A percentile compares a stretch with the other conserved stretches of the same genome.
phyloP scores from a whole-genome alignment of 2,113 vertebrate genomes.

The Myiagra hebetior region DNA sequence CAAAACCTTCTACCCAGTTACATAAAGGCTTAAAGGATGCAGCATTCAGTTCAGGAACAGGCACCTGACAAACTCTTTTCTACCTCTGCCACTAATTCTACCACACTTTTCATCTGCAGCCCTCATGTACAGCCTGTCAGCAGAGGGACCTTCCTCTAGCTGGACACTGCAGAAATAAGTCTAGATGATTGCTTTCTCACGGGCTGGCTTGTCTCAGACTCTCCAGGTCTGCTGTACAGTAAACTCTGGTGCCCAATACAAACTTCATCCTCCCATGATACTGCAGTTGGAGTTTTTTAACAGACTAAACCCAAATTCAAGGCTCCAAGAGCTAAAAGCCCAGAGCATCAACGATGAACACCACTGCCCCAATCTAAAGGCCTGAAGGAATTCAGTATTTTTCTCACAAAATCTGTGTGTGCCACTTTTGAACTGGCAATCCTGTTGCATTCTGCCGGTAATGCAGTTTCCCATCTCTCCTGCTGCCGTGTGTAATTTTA shows the following conservation, averaged over 20 bases:
- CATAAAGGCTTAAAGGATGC: not conserved
- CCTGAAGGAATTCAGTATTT: not conserved
- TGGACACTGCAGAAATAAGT: not conserved
- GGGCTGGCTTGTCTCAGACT: not conserved
- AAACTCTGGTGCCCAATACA: not conserved
- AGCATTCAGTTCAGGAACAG: not conserved
- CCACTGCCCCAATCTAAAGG: not conserved
- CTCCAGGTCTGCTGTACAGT: not conserved
- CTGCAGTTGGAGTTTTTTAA: not conserved
- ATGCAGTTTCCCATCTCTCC: not conserved
- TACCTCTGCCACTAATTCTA: not conserved
- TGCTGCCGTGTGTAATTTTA: not conserved
- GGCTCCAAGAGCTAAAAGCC: not conserved
- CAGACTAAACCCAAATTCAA: not conserved
- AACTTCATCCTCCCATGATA: not conserved
- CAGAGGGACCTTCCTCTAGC: not conserved
- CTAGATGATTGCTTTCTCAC: rapidly evolving
- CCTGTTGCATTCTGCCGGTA: not conserved
- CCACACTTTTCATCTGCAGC: not conserved
- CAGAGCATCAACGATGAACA: not conserved
- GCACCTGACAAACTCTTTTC: not conserved
- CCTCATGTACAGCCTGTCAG: not conserved
- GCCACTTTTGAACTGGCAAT: not conserved
- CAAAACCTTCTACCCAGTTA: not conserved
- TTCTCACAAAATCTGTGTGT: not conserved